Evolutionary conservation across 2,113 vertebrate species (phyloP).

Genomic region (Corythornis madagascariensis): DNA sequence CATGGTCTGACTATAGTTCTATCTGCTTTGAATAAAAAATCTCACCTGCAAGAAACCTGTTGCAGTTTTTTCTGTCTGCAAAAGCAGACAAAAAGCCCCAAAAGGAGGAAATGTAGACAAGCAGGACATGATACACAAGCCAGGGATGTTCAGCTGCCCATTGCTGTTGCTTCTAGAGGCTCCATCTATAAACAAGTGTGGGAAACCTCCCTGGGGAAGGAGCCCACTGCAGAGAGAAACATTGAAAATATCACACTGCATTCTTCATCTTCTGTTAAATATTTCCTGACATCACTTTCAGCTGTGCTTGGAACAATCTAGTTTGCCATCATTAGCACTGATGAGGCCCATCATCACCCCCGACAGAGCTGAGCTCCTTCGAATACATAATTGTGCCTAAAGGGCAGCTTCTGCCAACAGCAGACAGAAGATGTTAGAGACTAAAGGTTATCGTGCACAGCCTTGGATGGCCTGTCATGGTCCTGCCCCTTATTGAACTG

Average conservation of each 20-base stretch:
- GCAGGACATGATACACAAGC: not conserved
- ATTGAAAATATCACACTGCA: too few species aligned
- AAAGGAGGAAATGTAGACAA: not conserved
- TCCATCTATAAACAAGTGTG: not conserved
- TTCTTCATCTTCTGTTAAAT: not conserved
- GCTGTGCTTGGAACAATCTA: conserved; percentile 10
- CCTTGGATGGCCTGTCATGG: not conserved
- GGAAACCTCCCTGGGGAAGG: not conserved
- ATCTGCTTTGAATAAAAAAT: not conserved
- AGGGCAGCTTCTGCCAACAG: not conserved
- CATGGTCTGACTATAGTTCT: not conserved
- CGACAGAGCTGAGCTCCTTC: not conserved
- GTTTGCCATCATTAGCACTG: not conserved
- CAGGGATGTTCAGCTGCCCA: not conserved
- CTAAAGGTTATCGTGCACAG: not conserved
- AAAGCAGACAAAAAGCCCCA: not conserved
- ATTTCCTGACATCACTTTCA: not conserved
- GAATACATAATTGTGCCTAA: not conserved
- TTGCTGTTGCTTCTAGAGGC: not conserved
- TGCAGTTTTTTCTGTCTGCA: not conserved
- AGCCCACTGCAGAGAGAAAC: not conserved
- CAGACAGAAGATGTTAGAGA: not conserved
- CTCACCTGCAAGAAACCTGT: not conserved
- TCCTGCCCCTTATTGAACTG: not conserved
- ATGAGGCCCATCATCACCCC: not conserved